Conservation (phyloP, 2,888 invertebrate species). For the Tenthredo mesomela region DNA sequence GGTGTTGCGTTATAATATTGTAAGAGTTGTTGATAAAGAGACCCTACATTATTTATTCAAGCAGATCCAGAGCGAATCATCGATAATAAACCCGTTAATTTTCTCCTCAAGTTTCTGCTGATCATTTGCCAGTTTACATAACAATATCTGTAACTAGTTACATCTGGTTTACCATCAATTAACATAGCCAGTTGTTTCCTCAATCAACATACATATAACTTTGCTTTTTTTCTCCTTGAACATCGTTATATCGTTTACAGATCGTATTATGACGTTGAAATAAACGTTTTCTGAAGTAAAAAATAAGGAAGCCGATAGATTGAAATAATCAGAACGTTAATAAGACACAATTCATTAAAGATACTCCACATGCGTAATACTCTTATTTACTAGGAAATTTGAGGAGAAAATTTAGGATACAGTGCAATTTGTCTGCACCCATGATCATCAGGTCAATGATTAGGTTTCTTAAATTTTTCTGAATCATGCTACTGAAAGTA, state of each 20-base stretch:
- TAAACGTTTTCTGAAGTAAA: not conserved
- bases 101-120: conserved; percentile 10
- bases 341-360: not conserved
- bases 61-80: conserved; percentile 12
- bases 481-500: not conserved
- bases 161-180: not conserved
- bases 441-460: not conserved
- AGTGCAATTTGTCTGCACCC: not conserved
- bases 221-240: not conserved
- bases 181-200: not conserved
- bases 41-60: conserved; percentile 31
- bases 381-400: not conserved
- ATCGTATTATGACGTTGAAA: not conserved
- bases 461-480: not conserved
- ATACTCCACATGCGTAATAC: not conserved
- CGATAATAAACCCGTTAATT: not conserved
- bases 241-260: not conserved
- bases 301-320: not conserved
- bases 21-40: not conserved
- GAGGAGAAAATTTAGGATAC: not conserved
- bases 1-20: not conserved
- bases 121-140: not conserved
- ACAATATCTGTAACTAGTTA: not conserved
- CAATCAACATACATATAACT: not conserved
- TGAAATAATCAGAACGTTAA: not conserved